phyloP scores from a whole-genome alignment of 2,113 vertebrate species.

The Bambusicola thoracicus region DNA sequence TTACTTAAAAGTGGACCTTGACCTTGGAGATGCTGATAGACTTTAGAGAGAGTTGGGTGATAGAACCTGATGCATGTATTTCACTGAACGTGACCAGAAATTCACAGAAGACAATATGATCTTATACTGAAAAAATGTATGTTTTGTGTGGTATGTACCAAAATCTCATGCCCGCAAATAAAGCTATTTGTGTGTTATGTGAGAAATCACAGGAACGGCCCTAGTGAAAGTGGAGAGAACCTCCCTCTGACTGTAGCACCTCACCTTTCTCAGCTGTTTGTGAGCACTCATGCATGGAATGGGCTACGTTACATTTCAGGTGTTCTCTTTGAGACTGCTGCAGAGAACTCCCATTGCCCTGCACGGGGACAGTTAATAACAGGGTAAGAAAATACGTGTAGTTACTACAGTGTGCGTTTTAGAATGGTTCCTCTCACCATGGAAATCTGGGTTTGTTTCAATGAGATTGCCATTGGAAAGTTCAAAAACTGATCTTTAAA shows the following conservation, averaged over 20 bases:
- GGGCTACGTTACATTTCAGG: not conserved
- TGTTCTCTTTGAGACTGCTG: not conserved
- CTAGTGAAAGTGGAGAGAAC: not conserved
- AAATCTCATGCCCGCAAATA: not conserved
- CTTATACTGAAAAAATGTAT: not conserved
- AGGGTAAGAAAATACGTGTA: not conserved
- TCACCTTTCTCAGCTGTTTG: not conserved
- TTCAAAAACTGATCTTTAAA: not conserved
- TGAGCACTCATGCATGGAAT: not conserved
- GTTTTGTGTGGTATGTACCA: not conserved
- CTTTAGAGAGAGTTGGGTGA: not conserved
- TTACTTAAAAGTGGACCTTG: conserved; percentile 14
- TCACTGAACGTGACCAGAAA: not conserved
- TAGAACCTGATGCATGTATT: not conserved
- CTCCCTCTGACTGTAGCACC: not conserved
- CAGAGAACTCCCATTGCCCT: not conserved
- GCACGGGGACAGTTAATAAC: not conserved
- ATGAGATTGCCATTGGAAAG: not conserved
- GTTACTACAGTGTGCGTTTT: not conserved
- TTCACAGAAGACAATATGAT: not conserved
- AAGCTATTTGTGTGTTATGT: not conserved
- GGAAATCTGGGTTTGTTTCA: not conserved
- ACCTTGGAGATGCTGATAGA: not conserved
- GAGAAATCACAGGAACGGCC: not conserved
- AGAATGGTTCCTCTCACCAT: not conserved